Base-by-base conservation (phyloP, 2,113 vertebrate genomes). In the Oophaga pumilio region DNA sequence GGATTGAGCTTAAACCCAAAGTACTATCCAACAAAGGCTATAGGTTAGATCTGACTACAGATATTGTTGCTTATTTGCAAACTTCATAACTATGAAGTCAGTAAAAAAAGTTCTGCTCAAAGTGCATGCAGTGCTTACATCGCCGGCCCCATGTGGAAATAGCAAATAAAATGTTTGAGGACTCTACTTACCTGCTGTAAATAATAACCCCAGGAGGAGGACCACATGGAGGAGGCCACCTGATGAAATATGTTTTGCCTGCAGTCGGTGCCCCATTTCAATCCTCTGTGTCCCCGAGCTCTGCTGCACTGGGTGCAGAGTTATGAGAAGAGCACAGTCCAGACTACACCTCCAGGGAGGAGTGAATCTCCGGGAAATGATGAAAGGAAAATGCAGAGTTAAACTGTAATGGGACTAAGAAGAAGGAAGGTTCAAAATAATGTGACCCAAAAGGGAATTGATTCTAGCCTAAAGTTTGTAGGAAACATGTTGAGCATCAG, bases 331-430 rank as follows among this genome's bases (percentile, higher is more conserved):
- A 24, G 11, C 14, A 0, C 68, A 28, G 68, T 17, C 13, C 28
- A 71, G 82, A 49, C 15, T 14, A 84, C 64, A 71, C 64, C 49
- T 24, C 59, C 82, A 18, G 82, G 82, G 82, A 71, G 82, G 82
- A 53, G 82, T 12, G 62, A 68, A n/a, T 22, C 69, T 43, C 69
- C 43, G 28, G 64, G 62, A 64, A 56, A 17, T 62, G 17, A 66
- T 22, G 28, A 20, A 71, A 2, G 2, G 1, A 6, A 71, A 13
- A 0, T 69, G 68, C 69, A 43, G 69, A 20, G 18, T 11, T 26
- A 4, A 68, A 2, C n/a, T 11, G 62, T 66, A 66, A 64, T 8
- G 20, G 17, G 60, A 2, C 5, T 1, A 22, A 20, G 22, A n/a
- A 64, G n/a, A 22, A 64, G 0, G 8, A n/a, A 8, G 53, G 9